Percentiles rank a stretch among this genome's conserved stretches.
Conservation (phyloP, 2,113 vertebrate species). For the Colius striatus region DNA sequence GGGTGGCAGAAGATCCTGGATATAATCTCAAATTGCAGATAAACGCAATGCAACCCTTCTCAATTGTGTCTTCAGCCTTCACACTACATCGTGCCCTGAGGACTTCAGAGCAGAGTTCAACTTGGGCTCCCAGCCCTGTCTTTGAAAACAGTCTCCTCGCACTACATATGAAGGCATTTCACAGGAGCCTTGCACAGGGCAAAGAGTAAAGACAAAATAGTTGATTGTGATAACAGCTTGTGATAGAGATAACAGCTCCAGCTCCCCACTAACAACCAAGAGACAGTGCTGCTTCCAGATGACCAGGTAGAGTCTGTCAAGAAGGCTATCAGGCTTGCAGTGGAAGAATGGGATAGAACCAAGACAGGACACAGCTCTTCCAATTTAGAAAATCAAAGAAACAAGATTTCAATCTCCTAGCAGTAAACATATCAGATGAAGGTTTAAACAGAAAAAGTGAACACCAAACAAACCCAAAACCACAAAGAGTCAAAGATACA, state of each 20-base stretch:
- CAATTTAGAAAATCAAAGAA: background rate
- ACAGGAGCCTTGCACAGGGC: background rate
- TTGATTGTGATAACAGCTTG: background rate
- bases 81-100: background rate
- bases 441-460: background rate
- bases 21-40: background rate
- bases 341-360: background rate
- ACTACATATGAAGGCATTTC: background rate
- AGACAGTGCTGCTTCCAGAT: background rate
- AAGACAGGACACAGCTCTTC: background rate
- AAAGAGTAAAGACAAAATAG: background rate
- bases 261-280: background rate
- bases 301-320: background rate
- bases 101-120: background rate
- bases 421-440: background rate
- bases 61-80: background rate
- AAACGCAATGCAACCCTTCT: background rate
- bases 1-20: background rate
- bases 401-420: background rate
- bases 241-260: background rate
- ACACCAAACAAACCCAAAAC: background rate
- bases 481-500: background rate
- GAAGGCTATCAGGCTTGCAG: background rate
- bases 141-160: background rate
- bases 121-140: background rate